Evolutionary conservation across 2,888 invertebrate species (phyloP), one percentile per base, ranked within the genome.

Genomic region (Cyaniris semiargus): DNA sequence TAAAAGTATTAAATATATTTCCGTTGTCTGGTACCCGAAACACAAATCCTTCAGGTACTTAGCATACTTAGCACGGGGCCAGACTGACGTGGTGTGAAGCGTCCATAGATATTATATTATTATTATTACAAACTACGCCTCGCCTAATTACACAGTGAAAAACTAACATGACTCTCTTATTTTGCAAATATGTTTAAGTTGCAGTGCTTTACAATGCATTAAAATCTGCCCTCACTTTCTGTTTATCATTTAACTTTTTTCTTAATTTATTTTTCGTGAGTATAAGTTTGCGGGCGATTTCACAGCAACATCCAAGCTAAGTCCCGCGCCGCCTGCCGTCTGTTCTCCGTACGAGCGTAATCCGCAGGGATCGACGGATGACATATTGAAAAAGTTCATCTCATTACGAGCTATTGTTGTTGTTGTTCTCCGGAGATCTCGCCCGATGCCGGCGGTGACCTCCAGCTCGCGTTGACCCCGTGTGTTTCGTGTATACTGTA

Each of bases 351-450:
- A 5, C 23, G 10, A 13, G 10, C 13, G 23, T 23, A 21, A 23
- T 66, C 60, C 23, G 4, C 13, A 4, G 60, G 23, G 60, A 27
- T 15, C 27, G 27, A 15, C 10, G 23, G 66, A 66, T 66, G 27
- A 66, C 27, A 66, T 66, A 66, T 66, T 66, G 66, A 66, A 66
- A 66, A 66, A 66, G 66, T 66, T 66, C 15, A 66, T 66, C 66
- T 66, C 66, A 31, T 66, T 5, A 6, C 66, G 66, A 66, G 23
- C 27, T 60, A 23, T 27, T 27, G 66, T 31, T 27, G 27, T 66
- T 27, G 66, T 66, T 66, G 18, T 15, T 66, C 66, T 66, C 66
- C 66, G 66, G 66, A 66, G 66, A 66, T 31, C 10, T 13, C 10
- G 13, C 60, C 60, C 23, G 23, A 10, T 10, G 23, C 21, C 60